These are phyloP conservation scores for Xestoiulus laeticollis DNA, from an alignment of 2,888 invertebrate genomes.

Conservation along the genomic window DNA sequence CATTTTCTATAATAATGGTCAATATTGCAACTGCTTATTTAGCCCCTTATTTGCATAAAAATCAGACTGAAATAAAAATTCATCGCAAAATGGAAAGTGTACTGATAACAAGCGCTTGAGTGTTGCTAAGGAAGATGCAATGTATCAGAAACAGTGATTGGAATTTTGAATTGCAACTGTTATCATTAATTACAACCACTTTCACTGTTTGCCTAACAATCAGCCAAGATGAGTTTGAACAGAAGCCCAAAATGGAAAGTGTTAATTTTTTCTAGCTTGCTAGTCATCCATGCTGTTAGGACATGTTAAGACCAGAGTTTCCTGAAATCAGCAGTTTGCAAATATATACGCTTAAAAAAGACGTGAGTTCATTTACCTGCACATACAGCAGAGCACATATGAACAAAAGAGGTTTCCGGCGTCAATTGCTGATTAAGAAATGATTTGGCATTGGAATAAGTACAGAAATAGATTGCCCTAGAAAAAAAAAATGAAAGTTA, in stretches of 20 bases:
- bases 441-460: constrained; percentile 93
- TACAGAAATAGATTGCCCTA: constrained; percentile 97
- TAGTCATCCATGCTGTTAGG: too few relatives aligned
- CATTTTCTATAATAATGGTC: too few relatives aligned
- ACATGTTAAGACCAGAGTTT: too few relatives aligned
- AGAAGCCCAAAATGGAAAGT: neutral
- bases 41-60: too few relatives aligned
- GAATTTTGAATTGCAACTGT: neutral
- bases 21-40: too few relatives aligned
- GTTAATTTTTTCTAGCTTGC: too few relatives aligned
- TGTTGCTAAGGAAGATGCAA: neutral
- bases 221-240: neutral
- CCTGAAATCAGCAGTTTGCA: neutral
- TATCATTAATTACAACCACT: neutral
- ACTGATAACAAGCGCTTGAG: neutral
- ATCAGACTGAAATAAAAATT: neutral
- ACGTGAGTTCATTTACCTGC: constrained; percentile 72
- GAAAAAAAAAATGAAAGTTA: constrained; percentile 57
- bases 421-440: constrained; percentile 75
- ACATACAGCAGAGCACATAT: constrained; percentile 92
- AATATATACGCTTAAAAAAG: neutral
- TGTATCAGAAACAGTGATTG: neutral
- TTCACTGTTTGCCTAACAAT: neutral
- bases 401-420: constrained; percentile 89
- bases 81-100: neutral